Evolutionary conservation across 2,797 vertebrate species (phyloP).

Genomic region (Macroramphosus scolopax): DNA sequence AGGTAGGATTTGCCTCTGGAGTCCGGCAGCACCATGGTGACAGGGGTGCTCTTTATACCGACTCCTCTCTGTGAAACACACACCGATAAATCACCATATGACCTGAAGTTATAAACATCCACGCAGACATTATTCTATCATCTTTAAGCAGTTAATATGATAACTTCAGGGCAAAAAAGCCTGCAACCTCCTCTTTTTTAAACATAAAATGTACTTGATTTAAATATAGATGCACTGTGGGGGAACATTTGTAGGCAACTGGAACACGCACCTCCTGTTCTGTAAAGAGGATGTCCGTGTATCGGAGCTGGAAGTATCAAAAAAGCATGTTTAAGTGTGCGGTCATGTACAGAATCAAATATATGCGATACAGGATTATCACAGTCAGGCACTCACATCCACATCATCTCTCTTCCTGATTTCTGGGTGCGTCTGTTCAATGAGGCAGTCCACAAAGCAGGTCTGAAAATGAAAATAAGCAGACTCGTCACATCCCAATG

Average conservation of each 20-base stretch:
- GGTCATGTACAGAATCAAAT: not conserved
- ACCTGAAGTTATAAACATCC: too few species aligned
- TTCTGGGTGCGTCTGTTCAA: constrained; percentile 97
- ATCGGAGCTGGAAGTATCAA: constrained; percentile 84
- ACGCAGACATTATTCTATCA: too few species aligned
- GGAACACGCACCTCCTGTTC: constrained; percentile 90
- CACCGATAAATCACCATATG: too few species aligned
- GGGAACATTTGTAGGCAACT: too few species aligned
- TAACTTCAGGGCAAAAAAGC: not conserved
- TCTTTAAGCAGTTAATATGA: too few species aligned
- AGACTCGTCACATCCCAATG: constrained; percentile 25
- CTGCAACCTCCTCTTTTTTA: too few species aligned
- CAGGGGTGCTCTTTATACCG: constrained; percentile 97
- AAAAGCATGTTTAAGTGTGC: constrained; percentile 8
- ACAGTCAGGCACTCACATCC: constrained; percentile 83
- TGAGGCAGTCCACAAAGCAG: constrained; percentile 96
- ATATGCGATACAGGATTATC: not conserved
- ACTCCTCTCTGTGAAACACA: constrained; percentile 87
- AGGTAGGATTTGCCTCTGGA: constrained; percentile 98
- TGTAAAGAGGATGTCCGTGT: constrained; percentile 97
- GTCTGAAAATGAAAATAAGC: constrained; percentile 81
- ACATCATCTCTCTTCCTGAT: constrained; percentile 94
- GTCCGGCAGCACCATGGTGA: constrained; percentile 95
- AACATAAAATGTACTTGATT: too few species aligned
- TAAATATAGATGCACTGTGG: not conserved